Percentiles rank a stretch among this genome's conserved stretches.
These are phyloP conservation scores for Dendropsophus ebraccatus DNA, from an alignment of 2,113 vertebrate species.

Conservation along the genomic window DNA sequence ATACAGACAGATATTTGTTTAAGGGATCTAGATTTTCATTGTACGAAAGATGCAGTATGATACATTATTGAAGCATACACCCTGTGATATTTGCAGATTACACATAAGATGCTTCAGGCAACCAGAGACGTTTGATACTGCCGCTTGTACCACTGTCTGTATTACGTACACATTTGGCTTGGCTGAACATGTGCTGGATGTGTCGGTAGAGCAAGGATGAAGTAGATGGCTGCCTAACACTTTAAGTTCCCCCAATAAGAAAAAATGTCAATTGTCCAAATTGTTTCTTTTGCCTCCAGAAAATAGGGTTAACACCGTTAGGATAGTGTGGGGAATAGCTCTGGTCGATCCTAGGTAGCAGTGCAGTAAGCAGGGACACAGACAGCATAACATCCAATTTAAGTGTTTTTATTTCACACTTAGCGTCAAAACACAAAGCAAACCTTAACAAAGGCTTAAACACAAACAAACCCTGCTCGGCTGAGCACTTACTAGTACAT, in stretches of 20 bases:
- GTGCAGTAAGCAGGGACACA: too few species aligned
- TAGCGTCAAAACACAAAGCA: too few species aligned
- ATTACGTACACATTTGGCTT: background rate
- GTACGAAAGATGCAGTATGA: background rate
- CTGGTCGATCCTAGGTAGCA: too few species aligned
- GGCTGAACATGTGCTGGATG: background rate
- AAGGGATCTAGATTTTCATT: background rate
- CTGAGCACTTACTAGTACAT: too few species aligned
- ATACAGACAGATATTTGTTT: slow-evolving; percentile 23
- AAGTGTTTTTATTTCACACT: too few species aligned
- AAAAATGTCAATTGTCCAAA: background rate
- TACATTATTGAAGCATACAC: background rate
- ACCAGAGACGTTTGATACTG: background rate
- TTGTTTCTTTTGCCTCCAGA: background rate
- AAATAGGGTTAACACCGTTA: background rate
- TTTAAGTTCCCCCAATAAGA: background rate
- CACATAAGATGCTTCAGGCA: background rate
- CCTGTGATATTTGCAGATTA: slow-evolving; percentile 3
- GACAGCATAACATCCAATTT: too few species aligned
- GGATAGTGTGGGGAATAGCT: too few species aligned
- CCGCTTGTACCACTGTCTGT: background rate
- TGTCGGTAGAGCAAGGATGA: background rate
- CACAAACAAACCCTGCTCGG: too few species aligned
- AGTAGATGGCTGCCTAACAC: background rate
- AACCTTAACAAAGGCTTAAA: too few species aligned